A percentile compares a stretch with the other conserved stretches of the same genome.
phyloP scores from a whole-genome alignment of 2,888 invertebrate species.

The Epistrophella euchroma region DNA sequence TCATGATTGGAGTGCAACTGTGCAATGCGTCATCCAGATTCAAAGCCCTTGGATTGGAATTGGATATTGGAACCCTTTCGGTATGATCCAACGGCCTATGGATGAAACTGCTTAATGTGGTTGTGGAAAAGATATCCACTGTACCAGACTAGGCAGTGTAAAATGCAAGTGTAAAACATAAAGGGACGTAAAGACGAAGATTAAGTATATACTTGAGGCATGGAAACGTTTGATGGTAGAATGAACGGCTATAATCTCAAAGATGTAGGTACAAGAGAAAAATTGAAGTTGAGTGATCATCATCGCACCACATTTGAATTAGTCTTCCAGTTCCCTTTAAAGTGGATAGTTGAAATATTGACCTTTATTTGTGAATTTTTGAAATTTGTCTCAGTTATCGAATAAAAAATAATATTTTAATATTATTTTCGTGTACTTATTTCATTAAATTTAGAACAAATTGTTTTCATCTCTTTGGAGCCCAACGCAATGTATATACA shows the following conservation, averaged over 20 bases:
- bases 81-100: slow-evolving; percentile 66
- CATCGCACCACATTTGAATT: slow-evolving; percentile 70
- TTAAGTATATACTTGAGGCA: slow-evolving; percentile 50
- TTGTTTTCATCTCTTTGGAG: background rate
- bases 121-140: slow-evolving; percentile 50
- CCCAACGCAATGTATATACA: background rate
- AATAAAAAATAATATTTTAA: background rate
- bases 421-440: background rate
- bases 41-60: slow-evolving; percentile 58
- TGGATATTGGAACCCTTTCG: slow-evolving; percentile 58
- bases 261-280: slow-evolving; percentile 62
- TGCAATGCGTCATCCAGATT: slow-evolving; percentile 33
- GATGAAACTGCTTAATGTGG: background rate
- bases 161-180: slow-evolving; percentile 54
- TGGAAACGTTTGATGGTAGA: slow-evolving; percentile 63
- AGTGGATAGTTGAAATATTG: slow-evolving; percentile 73
- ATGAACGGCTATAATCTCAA: slow-evolving; percentile 67
- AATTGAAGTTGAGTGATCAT: slow-evolving; percentile 73
- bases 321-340: slow-evolving; percentile 77
- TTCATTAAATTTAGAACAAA: background rate
- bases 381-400: slow-evolving; percentile 12
- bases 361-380: slow-evolving; percentile 17
- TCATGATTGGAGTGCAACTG: slow-evolving; percentile 37
- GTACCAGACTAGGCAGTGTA: slow-evolving; percentile 44
- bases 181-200: slow-evolving; percentile 24